Evolutionary conservation across 1,140 invertebrate genomes (phyloP).

Genomic region (Globodera rostochiensis): DNA sequence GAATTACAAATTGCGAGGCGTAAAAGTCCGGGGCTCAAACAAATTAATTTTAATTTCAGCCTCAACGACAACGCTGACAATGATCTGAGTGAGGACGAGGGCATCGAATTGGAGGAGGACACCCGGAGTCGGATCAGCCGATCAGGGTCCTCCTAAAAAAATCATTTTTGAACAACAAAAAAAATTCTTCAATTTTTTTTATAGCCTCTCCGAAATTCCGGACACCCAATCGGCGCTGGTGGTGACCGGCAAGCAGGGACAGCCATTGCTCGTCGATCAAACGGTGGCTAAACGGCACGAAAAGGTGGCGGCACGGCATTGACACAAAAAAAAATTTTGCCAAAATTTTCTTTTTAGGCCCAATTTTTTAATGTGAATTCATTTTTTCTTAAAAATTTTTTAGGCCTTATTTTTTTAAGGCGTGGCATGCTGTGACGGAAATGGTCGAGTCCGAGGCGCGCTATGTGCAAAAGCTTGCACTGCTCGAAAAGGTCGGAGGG

Average conservation of each 20-base stretch:
- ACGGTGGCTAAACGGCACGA: constrained; percentile 37
- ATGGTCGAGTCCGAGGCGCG: constrained; percentile 53
- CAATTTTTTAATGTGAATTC: too few species aligned
- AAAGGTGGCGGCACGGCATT: constrained; percentile 13
- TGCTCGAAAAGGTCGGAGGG: constrained; percentile 49
- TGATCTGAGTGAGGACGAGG: constrained; percentile 52
- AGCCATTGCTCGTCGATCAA: constrained; percentile 12
- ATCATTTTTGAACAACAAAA: not conserved
- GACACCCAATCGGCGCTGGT: constrained; percentile 51
- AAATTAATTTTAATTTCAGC: constrained; percentile 19
- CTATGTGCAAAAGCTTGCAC: constrained; percentile 53
- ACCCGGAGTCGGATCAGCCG: constrained; percentile 42
- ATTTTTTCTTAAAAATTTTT: too few species aligned
- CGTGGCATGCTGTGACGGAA: constrained; percentile 57
- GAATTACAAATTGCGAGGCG: too few species aligned
- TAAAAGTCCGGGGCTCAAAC: too few species aligned
- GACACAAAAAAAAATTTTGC: too few species aligned
- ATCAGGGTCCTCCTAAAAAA: constrained; percentile 16
- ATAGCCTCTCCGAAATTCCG: constrained; percentile 48
- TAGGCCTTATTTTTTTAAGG: too few species aligned
- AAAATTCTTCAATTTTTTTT: constrained; percentile 21
- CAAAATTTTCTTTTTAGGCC: not conserved
- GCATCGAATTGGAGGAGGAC: constrained; percentile 50
- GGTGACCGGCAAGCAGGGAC: constrained; percentile 10
- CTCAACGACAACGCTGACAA: constrained; percentile 51